phyloP scores from a whole-genome alignment of 2,113 vertebrate species.

The Promerops cafer region DNA sequence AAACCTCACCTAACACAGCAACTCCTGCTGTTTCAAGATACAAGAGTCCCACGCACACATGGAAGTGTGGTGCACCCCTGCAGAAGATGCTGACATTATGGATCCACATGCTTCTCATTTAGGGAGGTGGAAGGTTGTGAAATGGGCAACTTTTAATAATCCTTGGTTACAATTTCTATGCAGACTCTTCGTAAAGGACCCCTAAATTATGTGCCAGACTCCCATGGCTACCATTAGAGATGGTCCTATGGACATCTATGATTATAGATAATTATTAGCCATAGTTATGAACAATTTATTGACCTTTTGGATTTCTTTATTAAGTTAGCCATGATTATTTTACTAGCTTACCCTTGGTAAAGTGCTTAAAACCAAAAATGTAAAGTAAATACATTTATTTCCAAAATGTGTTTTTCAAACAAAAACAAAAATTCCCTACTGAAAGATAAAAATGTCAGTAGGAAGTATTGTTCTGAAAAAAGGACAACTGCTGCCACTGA shows the following conservation, averaged over 20 bases:
- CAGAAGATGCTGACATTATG: background rate
- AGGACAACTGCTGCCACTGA: background rate
- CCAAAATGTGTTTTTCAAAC: background rate
- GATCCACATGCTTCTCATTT: background rate
- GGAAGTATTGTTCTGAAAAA: background rate
- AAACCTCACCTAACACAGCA: background rate
- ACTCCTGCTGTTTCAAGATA: background rate
- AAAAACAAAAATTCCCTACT: background rate
- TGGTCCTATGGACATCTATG: background rate
- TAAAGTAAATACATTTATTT: background rate
- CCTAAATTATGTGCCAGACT: background rate
- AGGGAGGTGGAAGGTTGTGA: background rate
- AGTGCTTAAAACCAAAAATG: background rate
- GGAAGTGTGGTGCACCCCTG: rapidly evolving
- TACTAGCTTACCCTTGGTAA: background rate
- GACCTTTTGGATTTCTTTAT: background rate
- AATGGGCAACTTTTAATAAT: background rate
- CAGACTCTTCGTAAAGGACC: background rate
- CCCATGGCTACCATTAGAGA: background rate
- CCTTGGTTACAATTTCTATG: background rate
- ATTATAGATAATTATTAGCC: background rate
- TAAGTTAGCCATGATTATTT: background rate
- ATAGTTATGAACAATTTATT: background rate
- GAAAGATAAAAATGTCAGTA: background rate
- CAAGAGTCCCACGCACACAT: rapidly evolving